These are phyloP conservation scores for Melanerpes aurifrons DNA, from an alignment of 2,113 vertebrate genomes.

Conservation along the genomic window DNA sequence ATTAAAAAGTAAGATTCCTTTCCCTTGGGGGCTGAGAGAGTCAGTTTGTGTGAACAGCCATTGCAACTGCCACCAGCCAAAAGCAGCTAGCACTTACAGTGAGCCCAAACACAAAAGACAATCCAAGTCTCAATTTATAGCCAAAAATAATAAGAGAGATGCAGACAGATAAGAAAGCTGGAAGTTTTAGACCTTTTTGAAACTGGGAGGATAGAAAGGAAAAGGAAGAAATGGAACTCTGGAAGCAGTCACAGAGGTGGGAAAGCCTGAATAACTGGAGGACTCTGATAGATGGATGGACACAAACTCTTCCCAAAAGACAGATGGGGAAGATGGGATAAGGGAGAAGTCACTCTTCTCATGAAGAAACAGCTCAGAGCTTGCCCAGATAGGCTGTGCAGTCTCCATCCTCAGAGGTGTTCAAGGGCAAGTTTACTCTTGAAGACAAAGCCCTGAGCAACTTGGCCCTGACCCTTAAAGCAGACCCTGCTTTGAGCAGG, in stretches of 20 bases:
- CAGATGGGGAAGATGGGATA: not conserved
- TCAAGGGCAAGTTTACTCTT: not conserved
- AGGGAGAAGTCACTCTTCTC: not conserved
- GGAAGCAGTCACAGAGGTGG: not conserved
- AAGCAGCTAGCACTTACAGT: not conserved
- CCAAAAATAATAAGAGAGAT: not conserved
- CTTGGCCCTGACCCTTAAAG: not conserved
- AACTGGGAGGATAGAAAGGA: not conserved
- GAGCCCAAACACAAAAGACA: not conserved
- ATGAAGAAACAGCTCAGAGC: not conserved
- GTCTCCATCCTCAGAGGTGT: not conserved
- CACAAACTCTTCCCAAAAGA: not conserved
- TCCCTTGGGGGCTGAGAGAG: not conserved
- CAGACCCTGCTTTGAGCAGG: not conserved
- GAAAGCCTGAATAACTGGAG: not conserved
- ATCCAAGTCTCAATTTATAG: not conserved
- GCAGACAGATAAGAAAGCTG: not conserved
- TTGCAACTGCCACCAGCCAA: not conserved
- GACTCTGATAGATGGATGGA: not conserved
- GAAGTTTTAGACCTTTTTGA: not conserved
- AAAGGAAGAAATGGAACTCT: fast-evolving
- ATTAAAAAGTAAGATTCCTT: constrained; percentile 43
- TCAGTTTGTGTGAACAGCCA: constrained; percentile 34
- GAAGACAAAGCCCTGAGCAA: not conserved
- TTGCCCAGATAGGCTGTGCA: not conserved